phyloP scores from a whole-genome alignment of 2,797 vertebrate species.

The Artibeus jamaicensis region DNA sequence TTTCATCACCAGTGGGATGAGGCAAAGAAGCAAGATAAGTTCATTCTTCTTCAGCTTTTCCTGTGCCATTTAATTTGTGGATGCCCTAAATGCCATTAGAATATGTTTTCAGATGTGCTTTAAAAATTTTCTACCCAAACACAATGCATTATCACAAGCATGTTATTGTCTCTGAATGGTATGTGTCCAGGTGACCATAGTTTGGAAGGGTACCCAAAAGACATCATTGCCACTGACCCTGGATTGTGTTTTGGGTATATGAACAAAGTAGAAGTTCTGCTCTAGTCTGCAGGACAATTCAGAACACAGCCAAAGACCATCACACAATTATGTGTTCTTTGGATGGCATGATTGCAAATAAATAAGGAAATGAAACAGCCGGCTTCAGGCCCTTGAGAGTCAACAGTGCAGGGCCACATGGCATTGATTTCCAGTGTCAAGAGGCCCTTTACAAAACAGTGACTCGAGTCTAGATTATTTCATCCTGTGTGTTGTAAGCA shows the following conservation, averaged over 20 bases:
- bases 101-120: not conserved
- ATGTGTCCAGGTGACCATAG: not conserved
- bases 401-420: not conserved
- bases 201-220: not conserved
- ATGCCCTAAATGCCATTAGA: not conserved
- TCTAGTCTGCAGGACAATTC: not conserved
- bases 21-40: not conserved
- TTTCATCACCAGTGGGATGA: not conserved
- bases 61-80: constrained; percentile 30
- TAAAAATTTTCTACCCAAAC: not conserved
- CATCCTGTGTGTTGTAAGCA: constrained; percentile 2
- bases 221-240: not conserved
- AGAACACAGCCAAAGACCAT: not conserved
- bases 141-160: not conserved
- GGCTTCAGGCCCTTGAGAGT: not conserved
- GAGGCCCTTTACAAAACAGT: constrained; percentile 14
- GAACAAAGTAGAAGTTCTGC: not conserved
- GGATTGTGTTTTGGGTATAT: not conserved
- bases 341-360: constrained; percentile 1
- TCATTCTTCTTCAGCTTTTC: not conserved
- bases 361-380: not conserved
- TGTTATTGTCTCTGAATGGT: not conserved
- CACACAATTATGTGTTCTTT: not conserved
- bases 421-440: not conserved
- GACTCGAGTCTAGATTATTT: not conserved